These are phyloP conservation scores for Mugil cephalus DNA, from an alignment of 2,113 vertebrate genomes.

Conservation along the genomic window DNA sequence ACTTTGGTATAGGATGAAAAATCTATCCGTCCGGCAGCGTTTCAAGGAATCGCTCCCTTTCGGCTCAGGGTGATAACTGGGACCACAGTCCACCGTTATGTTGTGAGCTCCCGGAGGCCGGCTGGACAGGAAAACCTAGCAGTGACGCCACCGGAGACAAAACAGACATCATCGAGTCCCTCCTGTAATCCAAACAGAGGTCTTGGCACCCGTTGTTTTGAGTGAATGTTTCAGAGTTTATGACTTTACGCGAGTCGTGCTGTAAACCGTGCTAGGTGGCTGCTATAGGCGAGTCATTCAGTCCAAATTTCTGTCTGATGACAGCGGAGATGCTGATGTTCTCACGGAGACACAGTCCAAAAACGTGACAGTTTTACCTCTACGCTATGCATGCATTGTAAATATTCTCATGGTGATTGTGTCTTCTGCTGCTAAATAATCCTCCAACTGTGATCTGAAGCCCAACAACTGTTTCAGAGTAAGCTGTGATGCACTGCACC, in stretches of 20 bases:
- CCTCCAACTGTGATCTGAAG: not conserved
- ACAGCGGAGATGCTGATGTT: not conserved
- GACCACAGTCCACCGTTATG: not conserved
- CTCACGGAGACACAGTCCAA: not conserved
- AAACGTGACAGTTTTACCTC: not conserved
- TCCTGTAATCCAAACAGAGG: slow-evolving; percentile 69
- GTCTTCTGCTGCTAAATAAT: not conserved
- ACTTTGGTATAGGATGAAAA: not conserved
- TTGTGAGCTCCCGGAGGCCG: not conserved
- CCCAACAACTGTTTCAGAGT: not conserved
- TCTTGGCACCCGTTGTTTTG: slow-evolving; percentile 27
- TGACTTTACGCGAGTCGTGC: not conserved
- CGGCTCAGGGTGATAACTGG: slow-evolving; percentile 11
- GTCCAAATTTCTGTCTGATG: not conserved
- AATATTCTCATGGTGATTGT: not conserved
- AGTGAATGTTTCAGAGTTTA: slow-evolving; percentile 33
- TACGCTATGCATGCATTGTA: not conserved
- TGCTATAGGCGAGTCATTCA: not conserved
- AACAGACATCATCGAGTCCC: slow-evolving; percentile 57
- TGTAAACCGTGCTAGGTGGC: slow-evolving; percentile 32
- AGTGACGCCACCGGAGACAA: slow-evolving; percentile 44
- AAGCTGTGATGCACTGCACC: no score
- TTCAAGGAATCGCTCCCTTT: not conserved
- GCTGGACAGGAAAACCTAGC: not conserved
- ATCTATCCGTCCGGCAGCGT: not conserved